Percentiles rank a stretch among this genome's conserved stretches.
These are phyloP conservation scores for Pogoniulus pusillus DNA, from an alignment of 2,797 vertebrate genomes.

Conservation along the genomic window DNA sequence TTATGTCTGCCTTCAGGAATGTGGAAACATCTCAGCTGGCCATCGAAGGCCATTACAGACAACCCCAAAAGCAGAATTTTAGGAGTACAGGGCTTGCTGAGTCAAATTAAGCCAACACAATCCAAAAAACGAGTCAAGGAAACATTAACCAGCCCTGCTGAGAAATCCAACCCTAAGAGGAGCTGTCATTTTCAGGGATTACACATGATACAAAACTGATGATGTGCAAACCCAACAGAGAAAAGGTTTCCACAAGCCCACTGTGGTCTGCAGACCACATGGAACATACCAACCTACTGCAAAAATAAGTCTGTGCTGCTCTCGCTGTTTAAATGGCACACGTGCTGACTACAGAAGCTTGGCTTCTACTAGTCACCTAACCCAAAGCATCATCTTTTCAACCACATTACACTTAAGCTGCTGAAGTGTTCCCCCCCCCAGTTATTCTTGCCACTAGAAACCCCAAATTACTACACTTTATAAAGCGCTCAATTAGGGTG, in stretches of 20 bases:
- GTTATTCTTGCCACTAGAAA: background rate
- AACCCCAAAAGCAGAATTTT: background rate
- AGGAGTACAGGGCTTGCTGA: background rate
- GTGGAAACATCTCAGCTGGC: background rate
- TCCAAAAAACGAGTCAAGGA: background rate
- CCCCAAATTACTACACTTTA: background rate
- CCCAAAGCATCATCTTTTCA: background rate
- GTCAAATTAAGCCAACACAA: background rate
- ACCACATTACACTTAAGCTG: background rate
- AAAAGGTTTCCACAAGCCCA: background rate
- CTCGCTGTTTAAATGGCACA: background rate
- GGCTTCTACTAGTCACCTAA: background rate
- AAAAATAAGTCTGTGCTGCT: background rate
- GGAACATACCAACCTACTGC: background rate
- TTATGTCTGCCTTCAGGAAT: conserved; percentile 21
- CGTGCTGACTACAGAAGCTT: background rate
- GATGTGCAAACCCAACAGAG: background rate
- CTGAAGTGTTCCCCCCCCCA: background rate
- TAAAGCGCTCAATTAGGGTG: background rate
- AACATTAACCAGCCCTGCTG: background rate
- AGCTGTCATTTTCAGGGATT: background rate
- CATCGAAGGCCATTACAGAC: background rate
- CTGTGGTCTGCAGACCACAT: background rate
- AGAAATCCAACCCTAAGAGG: background rate
- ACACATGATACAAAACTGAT: background rate